phyloP scores from a whole-genome alignment of 2,113 vertebrate genomes.

The Leucopsar rothschildi region DNA sequence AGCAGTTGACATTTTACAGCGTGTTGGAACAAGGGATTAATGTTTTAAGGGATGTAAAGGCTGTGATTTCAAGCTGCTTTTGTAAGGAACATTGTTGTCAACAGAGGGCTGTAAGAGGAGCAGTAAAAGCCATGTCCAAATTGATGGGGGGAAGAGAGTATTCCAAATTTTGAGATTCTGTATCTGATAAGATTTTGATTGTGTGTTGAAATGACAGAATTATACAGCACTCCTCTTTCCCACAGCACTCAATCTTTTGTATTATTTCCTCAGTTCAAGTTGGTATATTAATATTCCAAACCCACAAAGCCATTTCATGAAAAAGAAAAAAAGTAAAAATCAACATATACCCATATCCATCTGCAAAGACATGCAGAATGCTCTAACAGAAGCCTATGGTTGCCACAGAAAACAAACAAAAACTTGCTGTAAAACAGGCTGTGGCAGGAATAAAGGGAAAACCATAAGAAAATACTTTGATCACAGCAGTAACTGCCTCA shows the following conservation, averaged over 20 bases:
- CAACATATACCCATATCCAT: background rate
- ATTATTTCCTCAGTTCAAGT: background rate
- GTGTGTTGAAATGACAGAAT: background rate
- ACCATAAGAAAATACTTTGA: background rate
- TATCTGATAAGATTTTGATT: background rate
- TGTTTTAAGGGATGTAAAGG: background rate
- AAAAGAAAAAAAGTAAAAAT: background rate
- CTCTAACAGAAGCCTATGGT: background rate
- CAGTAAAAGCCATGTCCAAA: background rate
- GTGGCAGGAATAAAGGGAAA: background rate
- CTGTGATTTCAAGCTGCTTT: conserved; percentile 12
- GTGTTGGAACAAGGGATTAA: background rate
- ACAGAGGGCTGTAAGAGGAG: background rate
- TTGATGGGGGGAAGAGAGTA: background rate
- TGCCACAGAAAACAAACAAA: background rate
- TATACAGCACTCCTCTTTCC: background rate
- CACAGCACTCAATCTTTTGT: background rate
- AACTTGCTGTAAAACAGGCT: background rate
- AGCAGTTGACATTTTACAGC: background rate
- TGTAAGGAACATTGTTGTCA: background rate
- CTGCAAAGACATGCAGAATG: background rate
- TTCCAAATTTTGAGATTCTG: background rate
- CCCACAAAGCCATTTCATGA: background rate
- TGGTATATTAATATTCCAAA: background rate
- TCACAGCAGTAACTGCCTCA: background rate